These are phyloP conservation scores for Azorinus chamasolen DNA, from an alignment of 2,888 invertebrate species.

Conservation along the genomic window DNA sequence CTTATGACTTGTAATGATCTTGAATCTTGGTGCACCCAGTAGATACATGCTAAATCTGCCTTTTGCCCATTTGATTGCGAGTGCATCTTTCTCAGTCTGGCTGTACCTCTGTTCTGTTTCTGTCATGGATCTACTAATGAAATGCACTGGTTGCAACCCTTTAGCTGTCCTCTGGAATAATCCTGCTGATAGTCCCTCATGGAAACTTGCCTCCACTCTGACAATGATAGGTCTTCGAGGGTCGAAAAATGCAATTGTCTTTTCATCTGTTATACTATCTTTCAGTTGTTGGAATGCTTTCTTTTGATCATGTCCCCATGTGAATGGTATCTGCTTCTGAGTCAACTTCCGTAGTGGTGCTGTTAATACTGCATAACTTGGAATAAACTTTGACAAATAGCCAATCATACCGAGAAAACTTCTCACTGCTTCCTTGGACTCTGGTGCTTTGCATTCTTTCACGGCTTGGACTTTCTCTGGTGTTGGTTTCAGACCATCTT, in stretches of 20 bases:
- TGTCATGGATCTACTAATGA: too few relatives aligned
- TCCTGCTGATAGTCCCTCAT: conserved; percentile 19
- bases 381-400: conserved; percentile 35
- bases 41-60: conserved; percentile 38
- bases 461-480: conserved; percentile 30
- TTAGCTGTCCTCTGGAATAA: neutral
- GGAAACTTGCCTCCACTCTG: conserved; percentile 15
- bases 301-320: conserved; percentile 23
- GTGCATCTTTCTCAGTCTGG: conserved; percentile 31
- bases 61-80: conserved; percentile 17
- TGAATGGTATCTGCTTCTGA: conserved; percentile 11
- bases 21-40: conserved; percentile 46
- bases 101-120: conserved; percentile 4
- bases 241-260: conserved; percentile 24
- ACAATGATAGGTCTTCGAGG: conserved; percentile 25
- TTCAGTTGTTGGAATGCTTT: conserved; percentile 26
- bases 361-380: conserved; percentile 10
- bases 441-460: conserved; percentile 18
- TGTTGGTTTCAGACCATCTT: conserved; percentile 26
- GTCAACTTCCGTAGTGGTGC: conserved; percentile 26
- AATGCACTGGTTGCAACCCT: too few relatives aligned
- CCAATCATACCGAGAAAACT: conserved; percentile 33
- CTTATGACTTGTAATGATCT: conserved; percentile 15
- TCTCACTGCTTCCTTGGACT: conserved; percentile 20
- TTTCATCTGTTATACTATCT: conserved; percentile 16